phyloP scores from a whole-genome alignment of 2,888 invertebrate genomes.

The Orchestes rusci region DNA sequence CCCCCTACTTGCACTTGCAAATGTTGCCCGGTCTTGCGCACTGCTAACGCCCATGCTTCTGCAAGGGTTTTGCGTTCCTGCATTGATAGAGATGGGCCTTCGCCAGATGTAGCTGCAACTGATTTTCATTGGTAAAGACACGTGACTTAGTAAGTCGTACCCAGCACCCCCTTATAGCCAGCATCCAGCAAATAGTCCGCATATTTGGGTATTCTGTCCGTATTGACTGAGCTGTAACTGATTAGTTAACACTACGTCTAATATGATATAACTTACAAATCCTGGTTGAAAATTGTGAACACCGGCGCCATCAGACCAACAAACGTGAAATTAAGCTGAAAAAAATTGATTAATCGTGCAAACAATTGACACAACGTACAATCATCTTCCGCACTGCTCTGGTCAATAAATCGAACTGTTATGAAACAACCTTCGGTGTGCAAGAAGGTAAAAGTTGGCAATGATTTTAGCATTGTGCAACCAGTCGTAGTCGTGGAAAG shows the following conservation, averaged over 20 bases:
- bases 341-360: too few relatives aligned
- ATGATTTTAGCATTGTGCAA: too few relatives aligned
- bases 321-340: conserved; percentile 49
- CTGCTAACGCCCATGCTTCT: conserved; percentile 57
- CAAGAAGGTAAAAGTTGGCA: too few relatives aligned
- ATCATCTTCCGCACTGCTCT: too few relatives aligned
- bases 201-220: conserved; percentile 48
- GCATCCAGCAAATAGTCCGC: conserved; percentile 55
- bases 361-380: too few relatives aligned
- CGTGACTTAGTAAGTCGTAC: conserved; percentile 42
- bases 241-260: conserved; percentile 3
- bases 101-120: conserved; percentile 75
- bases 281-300: conserved; percentile 46
- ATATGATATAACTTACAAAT: conserved; percentile 28
- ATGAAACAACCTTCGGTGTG: too few relatives aligned
- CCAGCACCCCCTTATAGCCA: conserved; percentile 60
- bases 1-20: conserved; percentile 71
- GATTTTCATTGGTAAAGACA: not conserved
- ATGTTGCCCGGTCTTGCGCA: conserved; percentile 48
- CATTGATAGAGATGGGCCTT: conserved; percentile 61
- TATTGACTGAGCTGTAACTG: conserved; percentile 33
- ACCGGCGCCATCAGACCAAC: conserved; percentile 64
- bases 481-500: too few relatives aligned
- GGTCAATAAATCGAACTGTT: too few relatives aligned
- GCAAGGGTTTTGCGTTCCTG: conserved; percentile 60